Conservation (phyloP, 2,888 invertebrate species). For the Synergus japonicus region DNA sequence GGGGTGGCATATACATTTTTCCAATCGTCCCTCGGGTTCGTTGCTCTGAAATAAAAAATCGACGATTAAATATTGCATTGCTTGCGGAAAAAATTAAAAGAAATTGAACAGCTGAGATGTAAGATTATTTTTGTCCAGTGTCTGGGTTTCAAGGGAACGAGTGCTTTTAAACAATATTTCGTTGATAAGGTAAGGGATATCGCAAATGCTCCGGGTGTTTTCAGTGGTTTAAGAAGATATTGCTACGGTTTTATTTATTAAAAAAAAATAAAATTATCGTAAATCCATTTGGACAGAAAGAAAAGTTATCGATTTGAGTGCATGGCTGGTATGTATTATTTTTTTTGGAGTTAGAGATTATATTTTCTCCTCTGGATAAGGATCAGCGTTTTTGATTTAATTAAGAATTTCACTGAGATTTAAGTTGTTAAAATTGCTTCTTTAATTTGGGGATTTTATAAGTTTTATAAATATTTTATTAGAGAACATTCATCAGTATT, state of each 20-base stretch:
- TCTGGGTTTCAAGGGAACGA: constrained; percentile 47
- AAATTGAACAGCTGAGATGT: background rate
- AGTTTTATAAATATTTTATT: background rate
- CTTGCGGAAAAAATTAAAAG: constrained; percentile 46
- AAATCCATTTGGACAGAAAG: background rate
- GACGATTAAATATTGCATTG: background rate
- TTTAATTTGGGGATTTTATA: background rate
- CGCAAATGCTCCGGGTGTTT: constrained; percentile 12
- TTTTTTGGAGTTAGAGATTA: background rate
- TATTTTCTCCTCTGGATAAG: background rate
- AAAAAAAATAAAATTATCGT: too few relatives aligned
- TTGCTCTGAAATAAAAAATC: constrained; percentile 31
- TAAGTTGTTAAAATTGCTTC: background rate
- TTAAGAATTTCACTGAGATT: background rate
- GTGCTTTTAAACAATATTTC: constrained; percentile 66
- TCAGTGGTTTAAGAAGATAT: background rate
- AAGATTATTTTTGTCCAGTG: background rate
- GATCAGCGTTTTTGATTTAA: background rate
- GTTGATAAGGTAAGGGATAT: constrained; percentile 43
- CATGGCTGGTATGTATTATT: background rate
- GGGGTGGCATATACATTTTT: constrained; percentile 36
- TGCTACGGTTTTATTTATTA: background rate
- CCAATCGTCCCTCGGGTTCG: constrained; percentile 30
- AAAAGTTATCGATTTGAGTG: background rate
- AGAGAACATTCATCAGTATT: background rate